Evolutionary conservation across 2,113 vertebrate species (phyloP), one percentile per base, ranked within the genome.

Genomic region (Acrocephalus kingi): DNA sequence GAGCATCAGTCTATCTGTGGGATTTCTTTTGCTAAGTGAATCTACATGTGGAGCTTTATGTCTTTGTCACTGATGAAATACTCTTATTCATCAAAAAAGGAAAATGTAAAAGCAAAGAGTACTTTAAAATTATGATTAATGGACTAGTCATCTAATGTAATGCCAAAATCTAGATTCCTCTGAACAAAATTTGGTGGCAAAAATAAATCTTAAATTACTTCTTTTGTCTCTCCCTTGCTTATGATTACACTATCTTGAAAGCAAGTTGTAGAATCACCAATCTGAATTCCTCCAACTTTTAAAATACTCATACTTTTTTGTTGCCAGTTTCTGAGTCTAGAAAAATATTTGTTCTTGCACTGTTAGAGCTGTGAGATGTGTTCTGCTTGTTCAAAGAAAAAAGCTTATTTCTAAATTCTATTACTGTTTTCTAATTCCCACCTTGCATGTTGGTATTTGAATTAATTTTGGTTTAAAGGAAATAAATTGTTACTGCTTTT

Each of bases 391-490:
- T 58, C 22, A 74, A 75, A 68, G 77, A 48, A 80, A 78, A 66
- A 72, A 56, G 52, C 35, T 94, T 93, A 69, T 88, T 79, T 43
- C 35, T 84, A 75, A 80, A 74, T 73, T 88, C 76, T 28, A 15
- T 74, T 67, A 11, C 16, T 91, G 16, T 61, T 95, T 27, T 91
- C 72, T 62, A 22, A 76, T 94, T 93, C 93, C 37, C 27, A 77
- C 84, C 37, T 86, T 93, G 19, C 37, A 80, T 69, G 33, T 31
- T 87, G 59, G 89, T 87, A 74, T 90, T 90, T 90, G 33, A 96
- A 95, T 89, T 97, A 96, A 88, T 39, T 80, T 84, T 85, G 61
- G 49, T 95, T 95, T 88, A 84, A 93, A 94, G 48, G 3, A 84
- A 89, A 73, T 66, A 0, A 19, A 18, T n/a, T 87, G 87, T 89